phyloP scores from a whole-genome alignment of 2,797 vertebrate genomes.

The Acrossocheilus wenchowensis region DNA sequence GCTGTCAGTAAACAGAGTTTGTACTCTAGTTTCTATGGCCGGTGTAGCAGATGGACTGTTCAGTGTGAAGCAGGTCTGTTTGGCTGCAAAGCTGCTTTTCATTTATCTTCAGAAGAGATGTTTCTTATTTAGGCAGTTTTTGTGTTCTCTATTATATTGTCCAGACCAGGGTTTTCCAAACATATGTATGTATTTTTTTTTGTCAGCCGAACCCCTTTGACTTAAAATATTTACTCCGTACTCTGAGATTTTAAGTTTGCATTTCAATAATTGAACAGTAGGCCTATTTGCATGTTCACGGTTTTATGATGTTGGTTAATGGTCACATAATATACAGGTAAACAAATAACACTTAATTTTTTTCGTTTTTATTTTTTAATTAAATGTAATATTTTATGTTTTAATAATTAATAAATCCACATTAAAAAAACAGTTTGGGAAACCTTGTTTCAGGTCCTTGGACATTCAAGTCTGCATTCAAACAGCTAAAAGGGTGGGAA shows the following conservation, averaged over 20 bases:
- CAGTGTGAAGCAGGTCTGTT: slow-evolving; percentile 13
- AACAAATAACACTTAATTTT: not conserved
- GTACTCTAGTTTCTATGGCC: not conserved
- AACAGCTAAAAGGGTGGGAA: not conserved
- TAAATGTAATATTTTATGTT: not conserved
- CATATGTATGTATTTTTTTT: not conserved
- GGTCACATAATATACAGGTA: not conserved
- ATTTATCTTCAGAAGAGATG: slow-evolving; percentile 1
- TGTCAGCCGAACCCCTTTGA: not conserved
- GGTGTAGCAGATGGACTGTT: not conserved
- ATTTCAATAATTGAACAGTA: not conserved
- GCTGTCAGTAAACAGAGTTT: not conserved
- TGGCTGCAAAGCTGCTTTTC: slow-evolving; percentile 8
- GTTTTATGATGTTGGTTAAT: not conserved
- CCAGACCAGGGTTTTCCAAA: not conserved
- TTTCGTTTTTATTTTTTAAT: not conserved
- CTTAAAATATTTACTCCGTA: not conserved
- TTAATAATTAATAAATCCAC: not conserved
- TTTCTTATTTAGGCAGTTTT: not conserved
- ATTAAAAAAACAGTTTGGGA: not conserved
- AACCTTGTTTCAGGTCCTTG: not conserved
- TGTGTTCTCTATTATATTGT: not conserved
- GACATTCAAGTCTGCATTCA: not conserved
- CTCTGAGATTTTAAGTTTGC: too few relatives aligned
- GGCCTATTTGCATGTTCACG: too few relatives aligned